A percentile compares a stretch with the other conserved stretches of the same genome.
Conservation (phyloP, 2,113 vertebrate genomes). For the Oncorhynchus tshawytscha region DNA sequence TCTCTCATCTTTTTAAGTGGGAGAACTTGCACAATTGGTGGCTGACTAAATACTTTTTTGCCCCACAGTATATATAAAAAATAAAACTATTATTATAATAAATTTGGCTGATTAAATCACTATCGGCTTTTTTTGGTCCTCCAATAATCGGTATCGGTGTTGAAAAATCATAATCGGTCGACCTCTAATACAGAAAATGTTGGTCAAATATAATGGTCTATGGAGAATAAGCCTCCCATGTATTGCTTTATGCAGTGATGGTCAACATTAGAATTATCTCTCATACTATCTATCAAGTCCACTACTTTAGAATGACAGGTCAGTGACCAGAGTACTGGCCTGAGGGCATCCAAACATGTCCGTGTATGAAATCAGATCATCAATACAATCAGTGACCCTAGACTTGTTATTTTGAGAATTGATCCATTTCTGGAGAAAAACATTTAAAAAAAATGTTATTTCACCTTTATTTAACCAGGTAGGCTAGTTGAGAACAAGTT, state of each 20-base stretch:
- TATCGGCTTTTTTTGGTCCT: no score
- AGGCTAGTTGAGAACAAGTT: no score
- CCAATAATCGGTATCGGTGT: no score
- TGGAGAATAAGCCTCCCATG: background rate
- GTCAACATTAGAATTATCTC: background rate
- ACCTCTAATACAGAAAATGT: background rate
- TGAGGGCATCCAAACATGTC: background rate
- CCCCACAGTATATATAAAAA: no score
- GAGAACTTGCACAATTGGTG: no score
- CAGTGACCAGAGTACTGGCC: background rate
- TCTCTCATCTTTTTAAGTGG: no score
- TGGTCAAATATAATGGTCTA: background rate
- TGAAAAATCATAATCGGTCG: no score
- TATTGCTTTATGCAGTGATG: background rate
- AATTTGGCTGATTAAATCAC: no score
- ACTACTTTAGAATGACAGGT: background rate
- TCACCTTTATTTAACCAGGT: no score
- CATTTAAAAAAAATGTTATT: no score
- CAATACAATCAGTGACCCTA: background rate
- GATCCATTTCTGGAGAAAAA: background rate
- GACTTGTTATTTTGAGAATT: background rate
- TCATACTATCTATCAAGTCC: background rate
- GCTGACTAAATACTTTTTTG: no score
- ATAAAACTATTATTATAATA: no score
- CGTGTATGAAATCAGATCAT: background rate